Evolutionary conservation across 2,113 vertebrate genomes (phyloP).

Genomic region (Tyto alba): DNA sequence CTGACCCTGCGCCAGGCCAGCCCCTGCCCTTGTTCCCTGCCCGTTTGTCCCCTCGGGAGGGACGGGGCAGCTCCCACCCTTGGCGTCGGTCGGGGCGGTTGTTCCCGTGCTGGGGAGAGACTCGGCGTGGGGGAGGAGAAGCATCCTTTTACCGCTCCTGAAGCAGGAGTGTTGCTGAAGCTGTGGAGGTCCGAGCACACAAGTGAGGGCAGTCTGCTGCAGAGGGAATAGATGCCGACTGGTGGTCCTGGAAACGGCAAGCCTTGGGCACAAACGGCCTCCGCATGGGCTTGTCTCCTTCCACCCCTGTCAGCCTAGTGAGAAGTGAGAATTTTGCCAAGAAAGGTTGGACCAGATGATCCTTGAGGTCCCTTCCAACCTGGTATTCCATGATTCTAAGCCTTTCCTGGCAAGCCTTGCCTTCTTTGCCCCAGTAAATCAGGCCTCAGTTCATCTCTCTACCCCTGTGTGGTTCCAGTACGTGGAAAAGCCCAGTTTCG

Average conservation of each 20-base stretch:
- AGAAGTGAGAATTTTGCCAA: background rate
- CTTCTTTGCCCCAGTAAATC: background rate
- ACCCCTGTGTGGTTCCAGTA: conserved; percentile 70
- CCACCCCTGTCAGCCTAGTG: background rate
- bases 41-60: background rate
- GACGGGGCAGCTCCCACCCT: background rate
- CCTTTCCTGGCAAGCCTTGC: background rate
- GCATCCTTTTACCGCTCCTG: fast-evolving
- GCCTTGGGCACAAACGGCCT: background rate
- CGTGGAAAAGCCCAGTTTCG: conserved; percentile 76
- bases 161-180: background rate
- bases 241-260: background rate
- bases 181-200: background rate
- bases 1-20: background rate
- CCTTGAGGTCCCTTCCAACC: too few species aligned
- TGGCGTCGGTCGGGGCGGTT: fast-evolving
- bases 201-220: background rate
- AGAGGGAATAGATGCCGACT: background rate
- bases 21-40: background rate
- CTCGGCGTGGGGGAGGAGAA: background rate
- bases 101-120: background rate
- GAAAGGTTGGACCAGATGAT: too few species aligned
- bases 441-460: background rate
- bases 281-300: fast-evolving
- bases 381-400: too few species aligned